Evolutionary conservation across 2,888 invertebrate genomes (phyloP).

Genomic region (Mycalesis mineus): DNA sequence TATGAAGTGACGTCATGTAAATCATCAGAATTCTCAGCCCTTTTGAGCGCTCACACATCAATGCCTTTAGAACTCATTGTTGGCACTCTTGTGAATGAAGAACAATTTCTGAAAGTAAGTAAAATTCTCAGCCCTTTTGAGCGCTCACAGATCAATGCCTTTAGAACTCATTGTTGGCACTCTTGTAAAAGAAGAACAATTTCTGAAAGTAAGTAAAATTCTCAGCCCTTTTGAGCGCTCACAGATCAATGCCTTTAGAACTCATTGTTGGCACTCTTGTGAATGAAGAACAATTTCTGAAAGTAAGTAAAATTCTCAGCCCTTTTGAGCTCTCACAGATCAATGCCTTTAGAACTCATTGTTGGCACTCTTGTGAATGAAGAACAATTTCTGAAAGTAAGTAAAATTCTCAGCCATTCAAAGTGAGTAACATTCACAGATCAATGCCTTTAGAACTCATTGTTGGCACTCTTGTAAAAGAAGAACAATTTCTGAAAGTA

Average conservation of each 20-base stretch:
- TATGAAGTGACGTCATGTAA: constrained; percentile 38
- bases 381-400: constrained; percentile 49
- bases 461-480: constrained; percentile 43
- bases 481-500: constrained; percentile 51
- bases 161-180: constrained; percentile 44
- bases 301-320: constrained; percentile 49
- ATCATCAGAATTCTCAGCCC: constrained; percentile 38
- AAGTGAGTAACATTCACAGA: constrained; percentile 42
- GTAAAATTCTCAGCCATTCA: constrained; percentile 43
- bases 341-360: constrained; percentile 39
- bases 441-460: constrained; percentile 40
- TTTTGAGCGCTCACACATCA: constrained; percentile 40
- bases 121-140: constrained; percentile 39
- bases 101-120: constrained; percentile 52
- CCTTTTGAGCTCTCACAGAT: constrained; percentile 40
- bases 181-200: constrained; percentile 44
- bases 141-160: constrained; percentile 39
- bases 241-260: constrained; percentile 41
- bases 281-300: constrained; percentile 44
- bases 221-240: constrained; percentile 37
- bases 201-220: constrained; percentile 53
- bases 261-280: constrained; percentile 46
- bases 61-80: constrained; percentile 43
- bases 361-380: constrained; percentile 47
- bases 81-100: constrained; percentile 45